Evolutionary conservation across 2,888 invertebrate genomes (phyloP).

Genomic region (Glaucopsyche alexis): DNA sequence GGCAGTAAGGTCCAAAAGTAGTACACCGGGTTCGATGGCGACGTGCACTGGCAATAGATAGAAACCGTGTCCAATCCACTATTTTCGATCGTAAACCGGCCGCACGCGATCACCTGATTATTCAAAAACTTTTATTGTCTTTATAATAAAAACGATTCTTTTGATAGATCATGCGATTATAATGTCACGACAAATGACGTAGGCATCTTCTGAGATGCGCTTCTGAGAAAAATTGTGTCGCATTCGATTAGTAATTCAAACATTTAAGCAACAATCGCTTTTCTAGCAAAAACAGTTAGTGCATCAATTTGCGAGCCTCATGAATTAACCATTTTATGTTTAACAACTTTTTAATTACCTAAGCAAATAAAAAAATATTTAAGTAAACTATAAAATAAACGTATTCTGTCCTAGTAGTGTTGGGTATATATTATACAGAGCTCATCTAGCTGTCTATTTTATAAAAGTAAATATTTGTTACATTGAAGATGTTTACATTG

Average conservation of each 20-base stretch:
- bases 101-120: constrained; percentile 48
- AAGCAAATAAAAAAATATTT: not conserved
- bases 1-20: constrained; percentile 23
- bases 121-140: constrained; percentile 49
- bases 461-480: no score
- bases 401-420: no score
- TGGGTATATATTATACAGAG: no score
- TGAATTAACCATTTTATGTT: not conserved
- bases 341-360: not conserved
- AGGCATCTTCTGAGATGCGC: constrained; percentile 3
- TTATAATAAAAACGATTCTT: constrained; percentile 46
- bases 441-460: no score
- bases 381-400: no score
- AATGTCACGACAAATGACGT: constrained; percentile 29
- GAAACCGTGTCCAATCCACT: constrained; percentile 49
- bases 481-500: no score
- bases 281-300: not conserved
- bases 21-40: not conserved
- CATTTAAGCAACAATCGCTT: not conserved
- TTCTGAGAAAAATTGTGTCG: constrained; percentile 21
- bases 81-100: constrained; percentile 50
- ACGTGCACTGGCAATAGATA: constrained; percentile 27
- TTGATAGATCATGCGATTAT: constrained; percentile 31
- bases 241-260: not conserved
- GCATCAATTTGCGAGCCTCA: not conserved